Conservation (phyloP, 2,888 invertebrate species). For the Cephus pygmeus region DNA sequence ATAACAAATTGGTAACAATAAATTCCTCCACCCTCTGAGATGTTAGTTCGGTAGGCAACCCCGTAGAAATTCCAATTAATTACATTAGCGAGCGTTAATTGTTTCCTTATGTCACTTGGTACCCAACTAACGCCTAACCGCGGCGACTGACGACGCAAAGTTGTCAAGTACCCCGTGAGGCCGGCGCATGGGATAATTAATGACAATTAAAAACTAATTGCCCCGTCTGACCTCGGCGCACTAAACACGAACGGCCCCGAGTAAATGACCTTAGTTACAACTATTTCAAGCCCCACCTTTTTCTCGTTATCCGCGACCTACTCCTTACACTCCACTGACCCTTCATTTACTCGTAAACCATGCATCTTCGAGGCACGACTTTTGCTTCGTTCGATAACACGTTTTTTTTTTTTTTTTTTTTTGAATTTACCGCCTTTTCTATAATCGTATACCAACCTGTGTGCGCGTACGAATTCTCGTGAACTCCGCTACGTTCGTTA, state of each 20-base stretch:
- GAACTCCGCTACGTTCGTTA: too few relatives aligned
- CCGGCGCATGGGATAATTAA: constrained; percentile 23
- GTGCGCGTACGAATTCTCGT: too few relatives aligned
- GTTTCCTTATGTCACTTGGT: constrained; percentile 18
- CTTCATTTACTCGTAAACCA: background rate
- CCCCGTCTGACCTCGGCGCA: constrained; percentile 4
- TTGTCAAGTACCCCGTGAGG: background rate
- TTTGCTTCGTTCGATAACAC: background rate
- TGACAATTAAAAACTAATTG: constrained; percentile 40
- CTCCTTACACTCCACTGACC: background rate
- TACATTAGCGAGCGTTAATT: constrained; percentile 7
- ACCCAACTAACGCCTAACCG: constrained; percentile 33
- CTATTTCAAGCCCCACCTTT: background rate
- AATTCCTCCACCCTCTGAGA: constrained; percentile 1
- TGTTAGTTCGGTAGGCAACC: background rate
- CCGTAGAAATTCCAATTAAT: constrained; percentile 11
- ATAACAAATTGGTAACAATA: constrained; percentile 6
- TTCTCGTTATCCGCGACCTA: background rate
- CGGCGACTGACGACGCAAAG: constrained; percentile 22
- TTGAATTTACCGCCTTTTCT: background rate
- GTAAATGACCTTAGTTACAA: background rate
- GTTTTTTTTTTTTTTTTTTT: background rate
- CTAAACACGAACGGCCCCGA: background rate
- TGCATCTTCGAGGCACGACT: background rate
- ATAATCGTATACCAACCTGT: too few relatives aligned